Conservation (phyloP, 2,113 vertebrate genomes). For the Ailurus styani region DNA sequence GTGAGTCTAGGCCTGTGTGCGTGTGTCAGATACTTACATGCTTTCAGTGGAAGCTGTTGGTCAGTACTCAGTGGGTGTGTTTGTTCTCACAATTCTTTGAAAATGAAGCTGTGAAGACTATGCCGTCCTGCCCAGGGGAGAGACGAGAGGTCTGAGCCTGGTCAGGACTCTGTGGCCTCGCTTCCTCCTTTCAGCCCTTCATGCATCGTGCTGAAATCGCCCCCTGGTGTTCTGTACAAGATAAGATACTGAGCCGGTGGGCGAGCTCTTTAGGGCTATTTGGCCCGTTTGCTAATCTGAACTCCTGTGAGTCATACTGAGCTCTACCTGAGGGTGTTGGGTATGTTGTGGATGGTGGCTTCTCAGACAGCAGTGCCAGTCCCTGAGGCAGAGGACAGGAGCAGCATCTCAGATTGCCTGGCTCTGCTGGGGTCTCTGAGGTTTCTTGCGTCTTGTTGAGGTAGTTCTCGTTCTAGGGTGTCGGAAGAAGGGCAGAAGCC, state of each 20-base stretch:
- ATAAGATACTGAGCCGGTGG: background rate
- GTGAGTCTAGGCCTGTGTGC: background rate
- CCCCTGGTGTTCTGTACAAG: background rate
- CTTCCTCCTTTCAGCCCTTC: background rate
- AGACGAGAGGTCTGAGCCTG: background rate
- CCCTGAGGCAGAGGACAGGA: background rate
- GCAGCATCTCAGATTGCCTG: background rate
- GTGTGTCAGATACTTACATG: background rate
- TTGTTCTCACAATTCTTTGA: background rate
- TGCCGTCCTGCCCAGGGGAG: background rate
- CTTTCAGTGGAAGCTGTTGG: background rate
- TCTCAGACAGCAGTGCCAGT: background rate
- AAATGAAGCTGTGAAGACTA: background rate
- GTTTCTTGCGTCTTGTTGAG: background rate
- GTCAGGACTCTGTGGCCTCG: rapidly evolving
- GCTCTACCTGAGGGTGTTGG: background rate
- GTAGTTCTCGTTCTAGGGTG: background rate
- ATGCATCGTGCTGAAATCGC: background rate
- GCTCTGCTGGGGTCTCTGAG: background rate
- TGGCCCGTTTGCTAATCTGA: background rate
- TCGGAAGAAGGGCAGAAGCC: background rate
- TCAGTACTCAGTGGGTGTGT: background rate
- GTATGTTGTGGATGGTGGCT: background rate
- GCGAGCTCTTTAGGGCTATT: background rate
- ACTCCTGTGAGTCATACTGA: background rate